phyloP scores from a whole-genome alignment of 1,140 invertebrate species.

The Dinothrombium tinctorium region DNA sequence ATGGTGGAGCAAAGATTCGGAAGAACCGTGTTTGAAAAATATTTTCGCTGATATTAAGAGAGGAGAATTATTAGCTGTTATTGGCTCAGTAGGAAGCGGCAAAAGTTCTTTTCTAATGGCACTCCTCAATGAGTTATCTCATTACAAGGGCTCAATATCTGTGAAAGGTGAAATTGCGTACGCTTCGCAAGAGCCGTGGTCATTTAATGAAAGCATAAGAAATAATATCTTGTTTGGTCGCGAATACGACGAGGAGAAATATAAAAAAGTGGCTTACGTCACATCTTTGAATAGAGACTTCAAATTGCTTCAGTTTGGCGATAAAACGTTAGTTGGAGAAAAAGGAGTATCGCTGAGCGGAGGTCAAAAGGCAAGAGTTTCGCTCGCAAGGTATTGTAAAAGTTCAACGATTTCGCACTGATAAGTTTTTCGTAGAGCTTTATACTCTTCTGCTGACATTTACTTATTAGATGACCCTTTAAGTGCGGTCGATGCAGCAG shows the following conservation, averaged over 20 bases:
- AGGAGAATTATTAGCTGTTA: conserved; percentile 22
- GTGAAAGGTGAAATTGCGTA: conserved; percentile 39
- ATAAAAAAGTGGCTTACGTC: conserved; percentile 18
- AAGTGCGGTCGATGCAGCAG: conserved; percentile 22
- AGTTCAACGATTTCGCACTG: conserved; percentile 1
- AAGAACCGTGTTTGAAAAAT: conserved; percentile 7
- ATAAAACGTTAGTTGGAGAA: conserved; percentile 28
- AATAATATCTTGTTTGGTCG: conserved; percentile 33
- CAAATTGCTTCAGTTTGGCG: conserved; percentile 21
- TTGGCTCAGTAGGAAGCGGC: conserved; percentile 25
- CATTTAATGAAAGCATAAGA: conserved; percentile 29
- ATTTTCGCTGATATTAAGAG: conserved; percentile 16
- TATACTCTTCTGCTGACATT: background rate
- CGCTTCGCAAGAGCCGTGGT: conserved; percentile 76
- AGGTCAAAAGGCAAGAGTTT: conserved; percentile 20
- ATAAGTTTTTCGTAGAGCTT: conserved; percentile 22
- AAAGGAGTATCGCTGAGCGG: conserved; percentile 22
- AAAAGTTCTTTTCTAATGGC: conserved; percentile 29
- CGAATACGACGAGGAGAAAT: conserved; percentile 18
- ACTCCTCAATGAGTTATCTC: conserved; percentile 31
- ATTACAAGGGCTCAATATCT: conserved; percentile 19
- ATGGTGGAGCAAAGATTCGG: background rate
- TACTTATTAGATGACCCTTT: conserved; percentile 25
- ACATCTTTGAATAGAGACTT: conserved; percentile 17
- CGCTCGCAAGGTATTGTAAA: conserved; percentile 14